A percentile compares a stretch with the other conserved stretches of the same genome.
These are phyloP conservation scores for Leptocoma aspasia DNA, from an alignment of 2,113 vertebrate genomes.

Conservation along the genomic window DNA sequence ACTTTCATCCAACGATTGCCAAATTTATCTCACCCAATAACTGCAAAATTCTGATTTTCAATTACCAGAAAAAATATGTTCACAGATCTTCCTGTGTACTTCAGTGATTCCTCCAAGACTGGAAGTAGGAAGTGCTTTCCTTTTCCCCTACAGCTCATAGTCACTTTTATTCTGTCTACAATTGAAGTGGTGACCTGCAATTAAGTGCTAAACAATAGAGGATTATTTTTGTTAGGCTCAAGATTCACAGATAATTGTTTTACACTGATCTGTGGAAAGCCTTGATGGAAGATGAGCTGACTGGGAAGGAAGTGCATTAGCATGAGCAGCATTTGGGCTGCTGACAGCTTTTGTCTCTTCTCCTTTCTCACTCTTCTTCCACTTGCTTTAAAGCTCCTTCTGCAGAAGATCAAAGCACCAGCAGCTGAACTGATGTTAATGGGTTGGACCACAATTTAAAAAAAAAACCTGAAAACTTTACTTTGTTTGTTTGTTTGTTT, in stretches of 20 bases:
- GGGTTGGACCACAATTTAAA: constrained; percentile 62
- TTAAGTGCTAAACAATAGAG: background rate
- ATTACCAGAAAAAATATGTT: background rate
- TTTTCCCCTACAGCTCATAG: background rate
- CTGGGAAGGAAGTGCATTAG: constrained; percentile 78
- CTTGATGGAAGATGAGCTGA: constrained; percentile 67
- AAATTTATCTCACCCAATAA: background rate
- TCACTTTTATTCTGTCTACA: background rate
- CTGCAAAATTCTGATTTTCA: background rate
- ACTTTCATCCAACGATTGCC: background rate
- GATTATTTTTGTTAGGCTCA: background rate
- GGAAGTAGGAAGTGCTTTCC: background rate
- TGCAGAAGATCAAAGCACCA: constrained; percentile 77
- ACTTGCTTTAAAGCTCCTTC: constrained; percentile 38
- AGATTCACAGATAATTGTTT: background rate
- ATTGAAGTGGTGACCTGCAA: background rate
- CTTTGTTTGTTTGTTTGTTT: background rate
- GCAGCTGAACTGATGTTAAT: constrained; percentile 72
- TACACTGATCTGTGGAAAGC: background rate
- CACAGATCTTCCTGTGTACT: background rate
- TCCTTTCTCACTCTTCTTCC: background rate
- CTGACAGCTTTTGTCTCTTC: constrained; percentile 72
- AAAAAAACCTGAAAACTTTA: constrained; percentile 18
- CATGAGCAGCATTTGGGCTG: constrained; percentile 77
- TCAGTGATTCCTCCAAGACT: background rate